Base-by-base conservation (phyloP, 64 coral and sea anemone species). In the Anthopleura sola region DNA sequence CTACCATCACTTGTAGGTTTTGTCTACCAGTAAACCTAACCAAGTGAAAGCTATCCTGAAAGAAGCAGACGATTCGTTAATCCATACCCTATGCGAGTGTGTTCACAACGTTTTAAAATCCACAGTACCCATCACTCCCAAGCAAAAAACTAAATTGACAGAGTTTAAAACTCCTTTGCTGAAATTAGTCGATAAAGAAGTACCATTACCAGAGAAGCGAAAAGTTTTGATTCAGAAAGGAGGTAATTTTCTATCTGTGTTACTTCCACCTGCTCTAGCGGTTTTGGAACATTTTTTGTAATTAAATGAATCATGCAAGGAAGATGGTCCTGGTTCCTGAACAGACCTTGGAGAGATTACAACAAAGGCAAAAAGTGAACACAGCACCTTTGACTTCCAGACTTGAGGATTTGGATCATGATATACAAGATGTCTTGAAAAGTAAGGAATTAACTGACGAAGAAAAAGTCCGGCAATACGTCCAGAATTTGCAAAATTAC, bases 21-120 rank as follows among this genome's bases (percentile, higher is more conserved):
- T 90, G 74, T 64, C 81, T 81, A 90, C 82, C 21, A 84, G 81
- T 60, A 90, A 88, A 32, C 89, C 49, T 6, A 38, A 85, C 36
- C 83, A 85, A 64, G 49, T 68, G 17, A 92, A 87, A 77, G 90
- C 90, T 26, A 83, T 92, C 75, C 69, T 92, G 31, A 91, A 91
- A 47, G 49, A 37, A 68, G 89, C 83, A 12, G 85, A 91, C 88
- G 82, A 85, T 19, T 21, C 60, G 51, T 55, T 92, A 23, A 75
- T 87, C 49, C 87, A 88, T 36, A 84, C 85, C 21, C 76, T 92
- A 31, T 81, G 80, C 60, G 91, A 88, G 85, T 83, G 85, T 29
- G 81, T 92, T 11, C 56, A 62, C 48, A 93, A 87, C 23, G 82
- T 92, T 37, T 33, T 92, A 21, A 85, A 77, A 85, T 33, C 62